Percentiles rank a stretch among this genome's conserved stretches.
Evolutionary conservation across 1,140 invertebrate species (phyloP).

Genomic region (Aplysia californica): DNA sequence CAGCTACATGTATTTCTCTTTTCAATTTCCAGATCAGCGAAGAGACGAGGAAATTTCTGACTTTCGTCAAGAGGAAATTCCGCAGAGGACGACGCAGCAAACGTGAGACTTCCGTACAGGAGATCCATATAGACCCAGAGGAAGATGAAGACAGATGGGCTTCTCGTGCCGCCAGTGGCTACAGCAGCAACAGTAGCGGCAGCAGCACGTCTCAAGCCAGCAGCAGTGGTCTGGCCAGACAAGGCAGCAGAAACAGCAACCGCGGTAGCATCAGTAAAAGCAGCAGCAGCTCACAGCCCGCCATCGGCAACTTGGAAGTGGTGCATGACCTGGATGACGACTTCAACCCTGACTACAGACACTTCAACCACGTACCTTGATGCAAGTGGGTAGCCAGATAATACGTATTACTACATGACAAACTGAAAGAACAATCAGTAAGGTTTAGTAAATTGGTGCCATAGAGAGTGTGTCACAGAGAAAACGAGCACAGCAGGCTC

Average conservation of each 20-base stretch:
- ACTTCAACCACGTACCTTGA: no score
- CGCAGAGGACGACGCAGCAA: not conserved
- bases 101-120: conserved; percentile 1
- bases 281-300: not conserved
- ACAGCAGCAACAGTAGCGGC: not conserved
- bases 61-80: not conserved
- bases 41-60: not conserved
- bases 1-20: not conserved
- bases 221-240: no score
- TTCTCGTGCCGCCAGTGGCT: not conserved
- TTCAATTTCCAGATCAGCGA: not conserved
- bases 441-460: no score
- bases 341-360: conserved; percentile 13
- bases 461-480: no score
- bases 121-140: conserved; percentile 13
- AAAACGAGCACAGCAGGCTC: no score
- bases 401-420: no score
- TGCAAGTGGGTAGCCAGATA: no score
- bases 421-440: no score
- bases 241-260: no score
- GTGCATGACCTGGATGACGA: conserved; percentile 24
- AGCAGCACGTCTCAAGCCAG: no score
- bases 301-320: not conserved
- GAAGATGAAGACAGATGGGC: not conserved
- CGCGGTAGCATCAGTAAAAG: not conserved